Percentiles rank a stretch among this genome's conserved stretches.
These are phyloP conservation scores for Cheumatopsyche charites DNA, from an alignment of 1,140 invertebrate species.

Conservation along the genomic window DNA sequence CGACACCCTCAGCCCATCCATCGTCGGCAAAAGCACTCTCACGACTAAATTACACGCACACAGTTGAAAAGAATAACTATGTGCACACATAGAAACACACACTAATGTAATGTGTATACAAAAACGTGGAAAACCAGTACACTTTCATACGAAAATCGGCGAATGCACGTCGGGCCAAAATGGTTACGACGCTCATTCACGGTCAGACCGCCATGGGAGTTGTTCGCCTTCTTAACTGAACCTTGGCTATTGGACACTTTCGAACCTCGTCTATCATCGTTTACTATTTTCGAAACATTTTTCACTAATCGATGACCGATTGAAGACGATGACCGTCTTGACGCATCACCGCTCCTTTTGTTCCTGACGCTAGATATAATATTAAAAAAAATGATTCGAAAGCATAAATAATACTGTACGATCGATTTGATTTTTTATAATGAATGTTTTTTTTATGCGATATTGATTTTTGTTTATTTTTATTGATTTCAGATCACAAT, in stretches of 20 bases:
- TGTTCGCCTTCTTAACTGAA: slow-evolving; percentile 22
- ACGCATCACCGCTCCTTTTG: not conserved
- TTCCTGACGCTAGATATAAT: not conserved
- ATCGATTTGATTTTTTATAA: not conserved
- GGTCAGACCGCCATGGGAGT: slow-evolving; percentile 40
- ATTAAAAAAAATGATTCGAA: slow-evolving; percentile 8
- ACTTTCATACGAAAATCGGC: too few species aligned
- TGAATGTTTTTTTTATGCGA: slow-evolving; percentile 23
- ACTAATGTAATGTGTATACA: too few species aligned
- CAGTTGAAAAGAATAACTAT: too few species aligned
- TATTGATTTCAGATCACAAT: slow-evolving; percentile 5
- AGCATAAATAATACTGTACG: slow-evolving; percentile 6
- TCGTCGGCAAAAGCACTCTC: too few species aligned
- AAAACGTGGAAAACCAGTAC: too few species aligned
- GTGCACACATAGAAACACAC: too few species aligned
- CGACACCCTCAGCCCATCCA: too few species aligned
- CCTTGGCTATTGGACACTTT: too few species aligned
- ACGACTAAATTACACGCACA: too few species aligned
- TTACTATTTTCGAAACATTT: too few species aligned
- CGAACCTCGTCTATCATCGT: too few species aligned
- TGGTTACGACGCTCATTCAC: slow-evolving; percentile 39
- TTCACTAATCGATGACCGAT: not conserved
- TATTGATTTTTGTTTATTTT: not conserved
- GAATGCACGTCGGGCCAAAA: slow-evolving; percentile 5
- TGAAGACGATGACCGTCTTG: slow-evolving; percentile 1